Evolutionary conservation across 2,888 invertebrate genomes (phyloP).

Genomic region (Clitarchus hookeri): DNA sequence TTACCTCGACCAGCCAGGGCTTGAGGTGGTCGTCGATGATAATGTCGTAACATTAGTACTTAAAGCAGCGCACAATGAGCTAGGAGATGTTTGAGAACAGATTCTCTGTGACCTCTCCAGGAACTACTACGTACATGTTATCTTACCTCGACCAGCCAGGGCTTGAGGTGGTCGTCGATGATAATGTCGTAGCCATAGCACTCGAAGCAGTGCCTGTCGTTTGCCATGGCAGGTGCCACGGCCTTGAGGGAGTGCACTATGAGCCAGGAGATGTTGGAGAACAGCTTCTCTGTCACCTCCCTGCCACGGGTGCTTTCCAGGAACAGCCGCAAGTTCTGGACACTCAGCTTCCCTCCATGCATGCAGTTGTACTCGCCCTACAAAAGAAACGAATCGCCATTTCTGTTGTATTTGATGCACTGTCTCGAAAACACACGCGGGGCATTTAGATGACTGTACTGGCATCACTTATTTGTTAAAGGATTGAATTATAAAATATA

Average conservation of each 20-base stretch:
- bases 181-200: constrained; percentile 97
- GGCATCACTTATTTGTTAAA: too few relatives aligned
- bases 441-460: too few relatives aligned
- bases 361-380: constrained; percentile 91
- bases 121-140: constrained; percentile 54
- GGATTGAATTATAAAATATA: too few relatives aligned
- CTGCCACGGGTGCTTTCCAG: constrained; percentile 90
- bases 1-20: constrained; percentile 88
- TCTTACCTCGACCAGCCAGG: constrained; percentile 84
- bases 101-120: constrained; percentile 90
- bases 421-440: too few relatives aligned
- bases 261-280: constrained; percentile 86
- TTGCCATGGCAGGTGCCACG: constrained; percentile 90
- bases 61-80: constrained; percentile 91
- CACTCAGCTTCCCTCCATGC: constrained; percentile 94
- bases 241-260: constrained; percentile 93
- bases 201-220: constrained; percentile 90
- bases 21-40: constrained; percentile 93
- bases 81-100: constrained; percentile 87
- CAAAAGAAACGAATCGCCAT: background rate
- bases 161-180: constrained; percentile 91
- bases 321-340: constrained; percentile 86
- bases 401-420: too few relatives aligned
- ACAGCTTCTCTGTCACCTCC: constrained; percentile 84
- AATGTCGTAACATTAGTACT: constrained; percentile 95